phyloP scores from a whole-genome alignment of 2,797 vertebrate species.

The Phrynocephalus vlangalii region DNA sequence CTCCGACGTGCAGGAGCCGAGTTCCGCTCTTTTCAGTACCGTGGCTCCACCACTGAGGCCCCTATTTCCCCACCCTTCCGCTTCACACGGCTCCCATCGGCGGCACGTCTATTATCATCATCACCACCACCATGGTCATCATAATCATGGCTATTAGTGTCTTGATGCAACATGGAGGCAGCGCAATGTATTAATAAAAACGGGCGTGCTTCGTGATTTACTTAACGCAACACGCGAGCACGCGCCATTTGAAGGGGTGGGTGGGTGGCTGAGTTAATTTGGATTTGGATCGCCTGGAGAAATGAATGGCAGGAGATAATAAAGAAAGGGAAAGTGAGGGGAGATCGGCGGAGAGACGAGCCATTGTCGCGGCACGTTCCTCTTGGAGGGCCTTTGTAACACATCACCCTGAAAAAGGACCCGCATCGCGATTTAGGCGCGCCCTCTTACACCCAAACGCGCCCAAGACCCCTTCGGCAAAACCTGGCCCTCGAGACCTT shows the following conservation, averaged over 20 bases:
- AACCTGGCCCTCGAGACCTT: not conserved
- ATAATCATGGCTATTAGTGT: conserved; percentile 9
- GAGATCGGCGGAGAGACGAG: no score
- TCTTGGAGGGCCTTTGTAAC: not conserved
- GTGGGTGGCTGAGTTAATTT: no score
- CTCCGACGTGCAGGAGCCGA: no score
- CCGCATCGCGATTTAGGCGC: not conserved
- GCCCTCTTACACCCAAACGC: not conserved
- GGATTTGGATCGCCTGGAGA: not conserved
- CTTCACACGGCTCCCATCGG: not conserved
- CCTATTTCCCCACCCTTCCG: conserved; percentile 11
- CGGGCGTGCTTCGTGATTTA: conserved; percentile 72
- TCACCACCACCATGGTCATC: not conserved
- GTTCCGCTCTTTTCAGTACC: no score
- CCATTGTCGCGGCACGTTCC: not conserved
- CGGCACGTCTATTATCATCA: no score
- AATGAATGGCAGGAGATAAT: not conserved
- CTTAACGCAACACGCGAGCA: no score
- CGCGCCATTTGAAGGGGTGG: no score
- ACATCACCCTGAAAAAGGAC: not conserved
- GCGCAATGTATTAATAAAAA: conserved; percentile 12
- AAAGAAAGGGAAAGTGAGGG: not conserved
- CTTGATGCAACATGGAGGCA: conserved; percentile 70
- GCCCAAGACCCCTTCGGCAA: not conserved
- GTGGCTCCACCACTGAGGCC: accelerated